Base-by-base conservation (phyloP, 2,888 invertebrate genomes). In the Caenorhabditis auriculariae region DNA sequence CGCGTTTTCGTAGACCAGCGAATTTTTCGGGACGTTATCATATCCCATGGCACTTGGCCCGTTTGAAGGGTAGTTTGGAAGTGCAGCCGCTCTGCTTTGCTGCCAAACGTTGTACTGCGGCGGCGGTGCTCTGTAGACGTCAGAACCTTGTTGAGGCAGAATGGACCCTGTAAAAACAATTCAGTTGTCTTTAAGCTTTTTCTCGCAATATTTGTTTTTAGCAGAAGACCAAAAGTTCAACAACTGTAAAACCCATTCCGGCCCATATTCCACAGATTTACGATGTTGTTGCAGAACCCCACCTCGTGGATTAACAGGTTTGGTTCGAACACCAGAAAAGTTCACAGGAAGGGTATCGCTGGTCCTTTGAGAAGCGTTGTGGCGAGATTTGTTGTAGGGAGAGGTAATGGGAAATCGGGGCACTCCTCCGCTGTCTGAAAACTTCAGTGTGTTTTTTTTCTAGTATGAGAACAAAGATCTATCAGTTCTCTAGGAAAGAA, bases 391-490 rank as follows among this genome's bases (percentile, higher is more conserved):
- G 37, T 67, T 66, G 47, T 66, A 59, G 15, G 74, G 74, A 4
- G 68, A 68, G n/a, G 74, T 74, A 32, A 68, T 38, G 9, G 74
- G 74, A 45, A 74, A 72, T 35, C 69, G 44, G 42, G 70, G 61
- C 17, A 59, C 54, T 28, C 57, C 43, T 46, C 29, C 38, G n/a
- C 37, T 7, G 39, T 49, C 44, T 60, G 39, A 29, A 60, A 15
- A 3, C 23, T 24, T 15, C 23, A n/a, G 15, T 21, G 21, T 19
- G 50, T 41, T 35, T 55, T 37, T 12, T 45, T 24, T 12, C 42
- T 27, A 12, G 45, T 41, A 12, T 41, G 1, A 12, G 9, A n/a
- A n/a, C 9, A 41, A n/a, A n/a, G n/a, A n/a, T n/a, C n/a, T n/a
- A n/a, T n/a, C n/a, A n/a, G n/a, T n/a, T n/a, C n/a, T n/a, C n/a